These are phyloP conservation scores for Epirrita christyi DNA, from an alignment of 2,888 invertebrate species.

Conservation along the genomic window DNA sequence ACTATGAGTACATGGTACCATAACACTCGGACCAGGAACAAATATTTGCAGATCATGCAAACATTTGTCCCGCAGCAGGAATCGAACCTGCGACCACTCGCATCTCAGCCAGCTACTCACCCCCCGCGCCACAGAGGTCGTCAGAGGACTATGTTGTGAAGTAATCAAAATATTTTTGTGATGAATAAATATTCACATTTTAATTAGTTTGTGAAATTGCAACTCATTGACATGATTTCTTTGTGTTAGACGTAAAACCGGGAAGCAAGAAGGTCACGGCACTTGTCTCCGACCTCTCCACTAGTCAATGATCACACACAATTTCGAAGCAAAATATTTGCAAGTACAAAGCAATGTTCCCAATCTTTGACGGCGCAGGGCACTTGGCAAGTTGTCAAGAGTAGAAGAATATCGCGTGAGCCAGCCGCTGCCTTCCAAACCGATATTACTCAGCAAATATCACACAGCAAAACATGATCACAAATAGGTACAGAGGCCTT, in stretches of 20 bases:
- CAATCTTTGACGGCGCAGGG: constrained; percentile 20
- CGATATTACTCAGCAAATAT: constrained; percentile 59
- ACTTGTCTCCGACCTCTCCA: neutral
- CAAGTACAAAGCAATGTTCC: neutral
- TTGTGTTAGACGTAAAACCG: neutral
- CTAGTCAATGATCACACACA: neutral
- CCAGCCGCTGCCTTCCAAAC: constrained; percentile 29
- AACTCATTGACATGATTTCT: constrained; percentile 22
- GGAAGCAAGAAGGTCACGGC: neutral
- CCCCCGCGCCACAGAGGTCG: too few species aligned
- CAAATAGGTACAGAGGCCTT: neutral
- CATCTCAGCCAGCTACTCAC: too few species aligned
- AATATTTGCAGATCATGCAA: too few species aligned
- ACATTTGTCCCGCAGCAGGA: too few species aligned
- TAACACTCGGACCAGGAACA: too few species aligned
- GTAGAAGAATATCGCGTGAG: constrained; percentile 33
- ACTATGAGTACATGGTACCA: too few species aligned
- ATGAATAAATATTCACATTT: too few species aligned
- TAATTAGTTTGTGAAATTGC: constrained; percentile 3
- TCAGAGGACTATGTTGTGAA: too few species aligned
- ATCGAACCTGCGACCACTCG: too few species aligned
- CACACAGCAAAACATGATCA: constrained; percentile 56
- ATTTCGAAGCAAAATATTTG: neutral
- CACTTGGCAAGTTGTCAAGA: constrained; percentile 48
- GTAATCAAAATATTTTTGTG: too few species aligned